Conservation (phyloP, 2,113 vertebrate genomes). For the Poicephalus gulielmi region DNA sequence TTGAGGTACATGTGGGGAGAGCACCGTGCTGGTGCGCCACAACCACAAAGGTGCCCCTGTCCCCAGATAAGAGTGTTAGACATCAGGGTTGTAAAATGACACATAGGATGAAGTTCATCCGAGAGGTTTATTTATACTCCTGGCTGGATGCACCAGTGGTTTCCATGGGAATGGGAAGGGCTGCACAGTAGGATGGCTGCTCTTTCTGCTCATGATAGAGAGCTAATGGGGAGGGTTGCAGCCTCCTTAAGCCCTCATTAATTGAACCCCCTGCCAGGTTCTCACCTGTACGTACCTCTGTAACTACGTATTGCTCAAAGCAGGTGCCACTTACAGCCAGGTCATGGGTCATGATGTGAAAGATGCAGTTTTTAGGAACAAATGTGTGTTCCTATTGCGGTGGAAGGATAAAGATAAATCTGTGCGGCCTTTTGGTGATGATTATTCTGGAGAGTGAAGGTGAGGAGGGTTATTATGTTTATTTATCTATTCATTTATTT, state of each 20-base stretch:
- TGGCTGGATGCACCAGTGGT: conserved; percentile 42
- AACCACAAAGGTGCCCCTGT: not conserved
- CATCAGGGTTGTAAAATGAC: not conserved
- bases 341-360: fast-evolving
- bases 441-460: not conserved
- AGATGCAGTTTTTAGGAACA: not conserved
- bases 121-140: conserved; percentile 52
- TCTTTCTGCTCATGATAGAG: conserved; percentile 22
- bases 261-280: not conserved
- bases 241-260: not conserved
- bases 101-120: not conserved
- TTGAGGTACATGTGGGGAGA: not conserved
- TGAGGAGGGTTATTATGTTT: not conserved
- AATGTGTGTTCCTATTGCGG: fast-evolving
- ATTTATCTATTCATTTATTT: not conserved
- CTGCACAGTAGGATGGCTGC: conserved; percentile 30
- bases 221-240: conserved; percentile 51
- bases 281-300: not conserved
- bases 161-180: conserved; percentile 64
- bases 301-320: fast-evolving
- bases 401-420: not conserved
- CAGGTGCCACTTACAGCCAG: not conserved
- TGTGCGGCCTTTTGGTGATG: not conserved
- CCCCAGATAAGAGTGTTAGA: not conserved
- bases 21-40: fast-evolving